A percentile compares a stretch with the other conserved stretches of the same genome.
Evolutionary conservation across 1,140 invertebrate genomes (phyloP).

Genomic region (Aporrectodea caliginosa): DNA sequence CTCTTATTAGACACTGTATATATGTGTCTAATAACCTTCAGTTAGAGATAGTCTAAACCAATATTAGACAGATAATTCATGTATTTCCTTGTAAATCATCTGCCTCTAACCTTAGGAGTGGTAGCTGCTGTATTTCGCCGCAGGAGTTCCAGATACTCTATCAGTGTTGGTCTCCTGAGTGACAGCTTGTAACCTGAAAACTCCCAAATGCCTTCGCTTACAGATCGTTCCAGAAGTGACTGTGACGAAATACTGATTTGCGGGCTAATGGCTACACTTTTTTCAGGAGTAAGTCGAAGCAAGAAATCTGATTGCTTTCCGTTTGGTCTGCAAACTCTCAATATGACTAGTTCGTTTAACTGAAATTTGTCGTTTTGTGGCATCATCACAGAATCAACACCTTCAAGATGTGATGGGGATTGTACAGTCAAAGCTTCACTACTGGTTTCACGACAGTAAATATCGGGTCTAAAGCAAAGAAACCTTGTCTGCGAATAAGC

Average conservation of each 20-base stretch:
- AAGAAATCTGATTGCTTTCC: not conserved
- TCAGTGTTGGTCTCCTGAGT: not conserved
- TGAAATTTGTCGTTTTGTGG: no score
- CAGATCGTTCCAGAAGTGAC: not conserved
- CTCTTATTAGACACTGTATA: no score
- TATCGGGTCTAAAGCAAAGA: no score
- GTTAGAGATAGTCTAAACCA: no score
- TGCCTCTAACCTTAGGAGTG: not conserved
- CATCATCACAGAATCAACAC: no score
- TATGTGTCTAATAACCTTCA: no score
- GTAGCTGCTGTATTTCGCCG: not conserved
- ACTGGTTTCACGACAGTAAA: no score
- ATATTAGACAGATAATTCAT: no score
- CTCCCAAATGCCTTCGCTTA: not conserved
- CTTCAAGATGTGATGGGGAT: no score
- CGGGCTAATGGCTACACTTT: not conserved
- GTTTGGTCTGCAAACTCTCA: not conserved
- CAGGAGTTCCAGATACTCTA: not conserved
- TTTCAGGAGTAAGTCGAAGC: not conserved
- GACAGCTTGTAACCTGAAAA: not conserved
- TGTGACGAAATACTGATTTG: not conserved
- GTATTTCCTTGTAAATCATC: no score
- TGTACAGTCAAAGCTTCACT: no score
- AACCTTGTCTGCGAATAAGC: no score
- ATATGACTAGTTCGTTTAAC: not conserved